These are phyloP conservation scores for Sipha flava DNA, from an alignment of 1,140 invertebrate species.

Conservation along the genomic window DNA sequence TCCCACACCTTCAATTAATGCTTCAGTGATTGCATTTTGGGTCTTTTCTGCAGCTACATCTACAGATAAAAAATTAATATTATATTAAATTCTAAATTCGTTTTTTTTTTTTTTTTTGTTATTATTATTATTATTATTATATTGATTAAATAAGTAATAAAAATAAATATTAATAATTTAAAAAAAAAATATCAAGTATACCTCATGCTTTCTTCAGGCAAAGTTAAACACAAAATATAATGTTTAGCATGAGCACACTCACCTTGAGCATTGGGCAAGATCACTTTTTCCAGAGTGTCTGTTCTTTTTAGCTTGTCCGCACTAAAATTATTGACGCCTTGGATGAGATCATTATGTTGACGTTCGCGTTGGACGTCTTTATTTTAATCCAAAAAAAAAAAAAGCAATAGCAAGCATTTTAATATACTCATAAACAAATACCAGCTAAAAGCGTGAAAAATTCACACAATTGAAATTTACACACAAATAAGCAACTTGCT, in stretches of 20 bases:
- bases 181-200: not conserved
- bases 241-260: constrained; percentile 39
- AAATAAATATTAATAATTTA: not conserved
- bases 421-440: not conserved
- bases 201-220: not conserved
- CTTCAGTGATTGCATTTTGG: constrained; percentile 72
- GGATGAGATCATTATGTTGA: constrained; percentile 61
- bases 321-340: constrained; percentile 64
- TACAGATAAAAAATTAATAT: constrained; percentile 44
- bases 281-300: constrained; percentile 67
- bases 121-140: not conserved
- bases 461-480: not conserved
- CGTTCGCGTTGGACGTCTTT: constrained; percentile 67
- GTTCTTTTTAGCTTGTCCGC: constrained; percentile 60
- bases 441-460: not conserved
- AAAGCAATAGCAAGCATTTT: constrained; percentile 27
- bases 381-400: not conserved
- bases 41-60: constrained; percentile 80
- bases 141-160: not conserved
- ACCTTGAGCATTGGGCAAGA: constrained; percentile 71
- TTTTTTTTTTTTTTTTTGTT: too few relatives aligned
- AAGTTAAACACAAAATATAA: not conserved
- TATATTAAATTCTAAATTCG: constrained; percentile 2
- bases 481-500: not conserved
- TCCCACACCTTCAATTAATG: constrained; percentile 74